phyloP scores from a whole-genome alignment of 2,888 invertebrate genomes.

The Lochmaea crataegi region DNA sequence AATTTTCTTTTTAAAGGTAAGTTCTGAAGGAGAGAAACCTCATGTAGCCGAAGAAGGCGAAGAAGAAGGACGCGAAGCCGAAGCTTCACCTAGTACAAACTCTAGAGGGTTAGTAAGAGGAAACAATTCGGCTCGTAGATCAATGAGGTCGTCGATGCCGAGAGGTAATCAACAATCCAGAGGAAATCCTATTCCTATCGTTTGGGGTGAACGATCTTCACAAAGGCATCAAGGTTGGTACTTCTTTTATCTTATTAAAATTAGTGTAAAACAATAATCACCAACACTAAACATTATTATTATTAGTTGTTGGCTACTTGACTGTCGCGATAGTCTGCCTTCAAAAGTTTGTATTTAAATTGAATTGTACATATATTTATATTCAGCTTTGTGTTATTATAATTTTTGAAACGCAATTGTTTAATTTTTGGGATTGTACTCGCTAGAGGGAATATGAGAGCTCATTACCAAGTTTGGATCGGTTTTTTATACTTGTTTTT shows the following conservation, averaged over 20 bases:
- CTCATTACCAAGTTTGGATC: too few species aligned
- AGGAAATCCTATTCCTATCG: slow-evolving; percentile 72
- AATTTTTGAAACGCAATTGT: too few species aligned
- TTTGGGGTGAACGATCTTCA: slow-evolving; percentile 68
- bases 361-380: too few species aligned
- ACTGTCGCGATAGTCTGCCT: too few species aligned
- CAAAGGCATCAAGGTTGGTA: slow-evolving; percentile 50
- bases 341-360: too few species aligned
- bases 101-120: slow-evolving; percentile 63
- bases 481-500: too few species aligned
- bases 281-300: too few species aligned
- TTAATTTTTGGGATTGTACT: too few species aligned
- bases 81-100: slow-evolving; percentile 76
- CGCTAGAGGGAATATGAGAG: too few species aligned
- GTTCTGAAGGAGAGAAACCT: slow-evolving; percentile 74
- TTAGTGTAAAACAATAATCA: neutral
- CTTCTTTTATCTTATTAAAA: neutral
- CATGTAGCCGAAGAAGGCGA: slow-evolving; percentile 66
- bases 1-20: slow-evolving; percentile 61
- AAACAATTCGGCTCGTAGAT: slow-evolving; percentile 55
- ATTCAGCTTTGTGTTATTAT: too few species aligned
- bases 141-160: slow-evolving; percentile 46
- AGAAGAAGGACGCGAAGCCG: slow-evolving; percentile 86
- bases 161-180: slow-evolving; percentile 59
- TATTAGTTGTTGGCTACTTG: too few species aligned